A percentile compares a stretch with the other conserved stretches of the same genome.
phyloP scores from a whole-genome alignment of 1,140 invertebrate genomes.

The Hycleus cichorii region DNA sequence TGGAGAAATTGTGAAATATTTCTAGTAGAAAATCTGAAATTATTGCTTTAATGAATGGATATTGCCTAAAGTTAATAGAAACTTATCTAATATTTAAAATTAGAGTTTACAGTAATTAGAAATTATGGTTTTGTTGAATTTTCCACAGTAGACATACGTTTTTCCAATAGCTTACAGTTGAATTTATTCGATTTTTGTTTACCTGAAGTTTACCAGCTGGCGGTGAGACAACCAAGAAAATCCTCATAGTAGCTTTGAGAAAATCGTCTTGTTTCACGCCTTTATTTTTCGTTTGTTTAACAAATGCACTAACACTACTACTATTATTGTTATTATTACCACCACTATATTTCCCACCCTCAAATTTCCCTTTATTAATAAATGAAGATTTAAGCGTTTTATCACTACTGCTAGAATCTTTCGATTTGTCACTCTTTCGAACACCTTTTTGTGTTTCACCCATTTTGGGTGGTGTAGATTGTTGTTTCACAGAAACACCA shows the following conservation, averaged over 20 bases:
- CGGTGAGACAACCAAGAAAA: constrained; percentile 58
- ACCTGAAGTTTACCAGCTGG: constrained; percentile 57
- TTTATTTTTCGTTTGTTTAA: constrained; percentile 16
- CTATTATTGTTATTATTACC: constrained; percentile 17
- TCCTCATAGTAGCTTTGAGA: constrained; percentile 57
- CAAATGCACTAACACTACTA: constrained; percentile 18
- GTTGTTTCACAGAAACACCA: constrained; percentile 28
- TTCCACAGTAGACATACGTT: too few relatives aligned
- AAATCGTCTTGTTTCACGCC: constrained; percentile 45
- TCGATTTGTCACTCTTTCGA: constrained; percentile 36
- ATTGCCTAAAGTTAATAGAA: too few relatives aligned
- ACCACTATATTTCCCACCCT: constrained; percentile 5
- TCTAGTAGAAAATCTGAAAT: too few relatives aligned
- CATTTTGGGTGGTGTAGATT: constrained; percentile 14
- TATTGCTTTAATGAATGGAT: too few relatives aligned
- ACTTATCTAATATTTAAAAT: too few relatives aligned
- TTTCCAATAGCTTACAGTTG: too few relatives aligned
- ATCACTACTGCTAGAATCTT: constrained; percentile 24
- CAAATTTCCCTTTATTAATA: constrained; percentile 4
- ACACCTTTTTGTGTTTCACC: constrained; percentile 32
- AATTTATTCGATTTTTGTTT: constrained; percentile 18
- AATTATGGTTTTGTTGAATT: too few relatives aligned
- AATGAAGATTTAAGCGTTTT: constrained; percentile 22
- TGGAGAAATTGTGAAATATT: too few relatives aligned
- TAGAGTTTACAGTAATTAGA: too few relatives aligned